These are phyloP conservation scores for Sclerodermus sp. DNA, from an alignment of 2,888 invertebrate genomes.

Conservation along the genomic window DNA sequence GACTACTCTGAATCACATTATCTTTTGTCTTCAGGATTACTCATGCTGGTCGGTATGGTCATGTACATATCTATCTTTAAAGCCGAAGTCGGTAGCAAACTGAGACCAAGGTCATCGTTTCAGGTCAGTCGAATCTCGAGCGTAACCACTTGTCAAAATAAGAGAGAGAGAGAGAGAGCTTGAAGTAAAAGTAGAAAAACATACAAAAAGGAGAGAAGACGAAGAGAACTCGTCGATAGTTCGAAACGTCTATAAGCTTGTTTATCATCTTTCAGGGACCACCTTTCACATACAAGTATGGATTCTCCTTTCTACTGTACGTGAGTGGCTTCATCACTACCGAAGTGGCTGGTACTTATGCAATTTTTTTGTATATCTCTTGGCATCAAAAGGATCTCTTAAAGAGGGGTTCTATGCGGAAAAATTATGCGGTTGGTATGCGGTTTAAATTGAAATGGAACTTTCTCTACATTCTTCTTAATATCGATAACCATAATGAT, in stretches of 20 bases:
- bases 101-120: slow-evolving; percentile 77
- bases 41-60: slow-evolving; percentile 88
- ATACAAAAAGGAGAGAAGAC: too few relatives aligned
- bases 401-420: slow-evolving; percentile 59
- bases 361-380: slow-evolving; percentile 84
- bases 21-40: slow-evolving; percentile 68
- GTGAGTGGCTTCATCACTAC: slow-evolving; percentile 82
- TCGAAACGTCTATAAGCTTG: too few relatives aligned
- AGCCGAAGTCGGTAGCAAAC: slow-evolving; percentile 85
- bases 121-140: slow-evolving; percentile 48
- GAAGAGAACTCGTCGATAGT: too few relatives aligned
- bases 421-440: slow-evolving; percentile 47
- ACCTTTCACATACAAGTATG: slow-evolving; percentile 82
- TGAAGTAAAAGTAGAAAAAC: too few relatives aligned
- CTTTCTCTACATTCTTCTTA: too few relatives aligned
- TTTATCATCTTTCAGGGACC: slow-evolving; percentile 65
- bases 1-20: too few relatives aligned
- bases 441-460: too few relatives aligned
- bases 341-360: slow-evolving; percentile 83
- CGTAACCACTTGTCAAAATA: neutral
- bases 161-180: too few relatives aligned
- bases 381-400: slow-evolving; percentile 73
- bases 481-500: too few relatives aligned
- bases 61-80: slow-evolving; percentile 93
- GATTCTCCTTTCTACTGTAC: slow-evolving; percentile 84